phyloP scores from a whole-genome alignment of 2,797 vertebrate genomes.

The Pterois miles region DNA sequence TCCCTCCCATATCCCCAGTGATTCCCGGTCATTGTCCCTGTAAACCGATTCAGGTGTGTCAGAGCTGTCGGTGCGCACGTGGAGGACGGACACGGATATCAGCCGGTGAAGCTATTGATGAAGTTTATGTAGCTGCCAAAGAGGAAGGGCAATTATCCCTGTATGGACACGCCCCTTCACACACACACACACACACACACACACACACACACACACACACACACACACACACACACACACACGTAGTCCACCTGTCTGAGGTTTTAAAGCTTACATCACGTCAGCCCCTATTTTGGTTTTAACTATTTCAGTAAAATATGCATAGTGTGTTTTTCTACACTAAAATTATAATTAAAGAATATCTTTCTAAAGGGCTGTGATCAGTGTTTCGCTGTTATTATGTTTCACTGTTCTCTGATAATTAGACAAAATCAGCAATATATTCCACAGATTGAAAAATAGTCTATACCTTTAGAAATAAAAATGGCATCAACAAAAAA shows the following conservation, averaged over 20 bases:
- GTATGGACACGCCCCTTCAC: slow-evolving; percentile 64
- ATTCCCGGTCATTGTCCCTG: slow-evolving; percentile 87
- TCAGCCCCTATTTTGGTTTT: not conserved
- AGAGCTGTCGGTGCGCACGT: slow-evolving; percentile 10
- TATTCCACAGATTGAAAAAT: not conserved
- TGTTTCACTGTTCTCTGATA: too few relatives aligned
- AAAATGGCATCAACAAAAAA: not conserved
- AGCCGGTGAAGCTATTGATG: slow-evolving; percentile 42
- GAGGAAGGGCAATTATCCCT: slow-evolving; percentile 59
- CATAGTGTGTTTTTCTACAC: not conserved
- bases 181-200: not conserved
- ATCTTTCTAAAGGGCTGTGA: not conserved
- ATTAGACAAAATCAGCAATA: not conserved
- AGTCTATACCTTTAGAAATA: not conserved
- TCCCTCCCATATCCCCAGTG: slow-evolving; percentile 94
- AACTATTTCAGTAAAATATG: not conserved
- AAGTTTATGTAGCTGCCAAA: slow-evolving; percentile 36
- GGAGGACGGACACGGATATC: slow-evolving; percentile 19
- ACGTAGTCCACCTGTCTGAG: slow-evolving; percentile 16
- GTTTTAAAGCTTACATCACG: slow-evolving; percentile 1
- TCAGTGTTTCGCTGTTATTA: not conserved
- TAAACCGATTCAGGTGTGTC: not conserved
- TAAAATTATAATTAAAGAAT: not conserved
- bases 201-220: too few relatives aligned
- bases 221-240: not conserved